Evolutionary conservation across 1,140 invertebrate species (phyloP).

Genomic region (Arion vulgaris): DNA sequence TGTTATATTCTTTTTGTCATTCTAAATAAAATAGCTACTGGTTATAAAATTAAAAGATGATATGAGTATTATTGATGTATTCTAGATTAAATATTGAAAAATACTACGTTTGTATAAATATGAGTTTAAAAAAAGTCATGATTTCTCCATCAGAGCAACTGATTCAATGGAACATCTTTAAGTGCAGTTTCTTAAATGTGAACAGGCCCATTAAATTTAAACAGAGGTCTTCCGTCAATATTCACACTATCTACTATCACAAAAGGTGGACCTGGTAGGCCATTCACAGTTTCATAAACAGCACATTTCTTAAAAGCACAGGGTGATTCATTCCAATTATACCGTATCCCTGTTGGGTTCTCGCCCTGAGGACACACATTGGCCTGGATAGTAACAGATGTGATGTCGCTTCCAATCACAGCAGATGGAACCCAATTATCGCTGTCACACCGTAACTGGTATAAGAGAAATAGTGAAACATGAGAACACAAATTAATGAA

Average conservation of each 20-base stretch:
- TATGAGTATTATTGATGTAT: too few species aligned
- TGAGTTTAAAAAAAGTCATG: too few species aligned
- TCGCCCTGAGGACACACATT: not conserved
- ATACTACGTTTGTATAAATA: too few species aligned
- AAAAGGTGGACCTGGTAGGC: conserved; percentile 59
- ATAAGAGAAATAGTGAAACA: not conserved
- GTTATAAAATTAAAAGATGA: too few species aligned
- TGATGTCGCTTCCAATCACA: not conserved
- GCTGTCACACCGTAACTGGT: not conserved
- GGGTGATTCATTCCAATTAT: conserved; percentile 66
- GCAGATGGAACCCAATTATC: not conserved
- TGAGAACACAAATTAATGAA: too few species aligned
- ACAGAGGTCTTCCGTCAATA: not conserved
- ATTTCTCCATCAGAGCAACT: too few species aligned
- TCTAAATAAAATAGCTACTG: too few species aligned
- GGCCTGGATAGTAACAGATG: not conserved
- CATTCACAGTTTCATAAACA: conserved; percentile 55
- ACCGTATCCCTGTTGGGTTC: conserved; percentile 55
- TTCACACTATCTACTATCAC: conserved; percentile 9
- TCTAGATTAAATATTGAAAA: too few species aligned
- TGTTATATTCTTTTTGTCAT: too few species aligned
- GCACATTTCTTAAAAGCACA: conserved; percentile 61
- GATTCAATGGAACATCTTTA: too few species aligned
- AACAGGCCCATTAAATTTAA: not conserved
- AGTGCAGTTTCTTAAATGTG: not conserved